Evolutionary conservation across 2,113 vertebrate genomes (phyloP), one percentile per base, ranked within the genome.

Genomic region (Mus musculus): DNA sequence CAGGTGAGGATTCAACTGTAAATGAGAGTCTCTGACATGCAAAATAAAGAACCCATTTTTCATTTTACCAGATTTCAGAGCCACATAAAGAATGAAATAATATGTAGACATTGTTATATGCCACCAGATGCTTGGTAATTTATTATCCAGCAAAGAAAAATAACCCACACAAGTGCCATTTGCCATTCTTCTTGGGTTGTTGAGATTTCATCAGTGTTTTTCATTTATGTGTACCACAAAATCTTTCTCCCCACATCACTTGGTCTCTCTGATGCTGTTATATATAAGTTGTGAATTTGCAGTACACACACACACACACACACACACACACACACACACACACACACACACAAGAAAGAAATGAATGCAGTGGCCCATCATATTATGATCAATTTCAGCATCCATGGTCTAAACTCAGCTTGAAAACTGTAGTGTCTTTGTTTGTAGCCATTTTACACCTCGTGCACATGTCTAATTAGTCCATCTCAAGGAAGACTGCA

Each of bases 81-180:
- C 13, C 75, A 52, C 0, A 84, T 71, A 90, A 88, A 63, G 8
- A 69, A 14, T 6, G 13, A 73, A 13, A 69, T 84, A 78, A 42
- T 39, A 93, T 84, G 59, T 59, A 49, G 11, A 0, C 33, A 16
- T 36, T 65, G 4, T 85, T 95, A 76, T 54, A 95, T 81, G 3
- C 28, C 33, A 11, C 30, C 46, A 39, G 46, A 42, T 88, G 73
- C 90, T 14, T 96, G 42, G 36, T 77, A 90, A 75, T 82, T 91
- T 72, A 85, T 96, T 94, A 87, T 30, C 28, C 13, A 90, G 22
- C 1, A 7, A 26, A 96, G 59, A 76, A 80, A 89, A 65, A 10
- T 5, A 72, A 59, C 82, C 16, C 54, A 91, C 33, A 39, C 49
- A 76, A 54, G 14, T 88, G 46, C 20, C 61, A 59, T 77, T 78